Evolutionary conservation across 1,140 invertebrate genomes (phyloP).

Genomic region (Ptiloglossa arizonensis): DNA sequence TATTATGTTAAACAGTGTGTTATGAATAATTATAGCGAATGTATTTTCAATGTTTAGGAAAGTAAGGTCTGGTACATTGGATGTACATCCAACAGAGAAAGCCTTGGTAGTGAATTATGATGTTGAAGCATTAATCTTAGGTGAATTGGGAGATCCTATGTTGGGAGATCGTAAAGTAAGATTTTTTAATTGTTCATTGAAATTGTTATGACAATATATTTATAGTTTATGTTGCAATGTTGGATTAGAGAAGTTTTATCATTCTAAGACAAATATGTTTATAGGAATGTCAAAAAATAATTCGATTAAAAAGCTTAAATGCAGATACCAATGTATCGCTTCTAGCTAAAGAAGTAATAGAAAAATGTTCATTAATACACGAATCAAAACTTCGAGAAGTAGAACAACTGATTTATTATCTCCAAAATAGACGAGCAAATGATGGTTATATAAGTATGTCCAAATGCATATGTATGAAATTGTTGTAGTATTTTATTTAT

Average conservation of each 20-base stretch:
- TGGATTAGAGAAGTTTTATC: not conserved
- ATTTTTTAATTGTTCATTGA: not conserved
- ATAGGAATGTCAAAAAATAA: slow-evolving; percentile 91
- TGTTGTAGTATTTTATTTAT: not conserved
- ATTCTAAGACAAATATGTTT: slow-evolving; percentile 23
- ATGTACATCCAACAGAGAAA: slow-evolving; percentile 95
- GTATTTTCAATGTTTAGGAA: slow-evolving; percentile 82
- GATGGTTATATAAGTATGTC: slow-evolving; percentile 63
- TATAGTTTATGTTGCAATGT: not conserved
- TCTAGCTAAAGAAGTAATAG: slow-evolving; percentile 93
- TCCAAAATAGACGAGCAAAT: slow-evolving; percentile 90
- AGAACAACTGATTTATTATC: slow-evolving; percentile 95
- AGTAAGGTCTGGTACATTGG: slow-evolving; percentile 91
- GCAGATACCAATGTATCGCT: slow-evolving; percentile 90
- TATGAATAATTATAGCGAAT: slow-evolving; percentile 1
- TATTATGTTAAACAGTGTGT: slow-evolving; percentile 4
- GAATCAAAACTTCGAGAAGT: slow-evolving; percentile 92
- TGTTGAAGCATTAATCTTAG: slow-evolving; percentile 92
- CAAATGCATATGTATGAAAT: not conserved
- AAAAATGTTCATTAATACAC: slow-evolving; percentile 94
- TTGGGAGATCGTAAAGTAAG: slow-evolving; percentile 91
- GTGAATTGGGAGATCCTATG: slow-evolving; percentile 91
- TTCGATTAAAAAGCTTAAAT: slow-evolving; percentile 92
- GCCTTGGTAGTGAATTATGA: slow-evolving; percentile 95
- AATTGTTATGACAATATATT: not conserved